phyloP scores from a whole-genome alignment of 2,888 invertebrate genomes.

The Rhaphigaster nebulosa region DNA sequence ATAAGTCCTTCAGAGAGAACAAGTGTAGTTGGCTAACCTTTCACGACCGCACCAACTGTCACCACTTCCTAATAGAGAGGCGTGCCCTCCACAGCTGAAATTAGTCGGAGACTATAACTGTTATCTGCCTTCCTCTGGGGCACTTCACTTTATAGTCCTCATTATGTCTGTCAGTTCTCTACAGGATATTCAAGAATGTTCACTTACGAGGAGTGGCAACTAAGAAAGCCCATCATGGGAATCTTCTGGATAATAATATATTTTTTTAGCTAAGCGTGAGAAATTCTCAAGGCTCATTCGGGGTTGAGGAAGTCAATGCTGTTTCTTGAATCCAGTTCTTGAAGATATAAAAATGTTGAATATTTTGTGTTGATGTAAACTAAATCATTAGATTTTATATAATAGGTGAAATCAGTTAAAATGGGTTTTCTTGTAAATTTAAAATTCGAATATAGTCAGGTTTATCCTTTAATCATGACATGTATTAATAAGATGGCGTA shows the following conservation, averaged over 20 bases:
- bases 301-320: not conserved
- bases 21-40: too few relatives aligned
- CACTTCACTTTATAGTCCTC: too few relatives aligned
- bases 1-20: not conserved
- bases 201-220: not conserved
- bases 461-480: too few relatives aligned
- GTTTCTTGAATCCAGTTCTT: not conserved
- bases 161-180: not conserved
- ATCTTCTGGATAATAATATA: not conserved
- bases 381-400: not conserved
- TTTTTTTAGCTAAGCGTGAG: not conserved
- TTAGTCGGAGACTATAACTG: not conserved
- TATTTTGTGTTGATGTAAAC: not conserved
- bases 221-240: not conserved
- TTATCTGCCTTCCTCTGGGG: too few relatives aligned
- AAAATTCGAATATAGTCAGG: too few relatives aligned
- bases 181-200: not conserved
- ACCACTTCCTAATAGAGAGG: not conserved
- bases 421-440: too few relatives aligned
- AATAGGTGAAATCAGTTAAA: too few relatives aligned
- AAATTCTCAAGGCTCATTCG: not conserved
- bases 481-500: too few relatives aligned
- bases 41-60: not conserved
- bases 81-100: not conserved
- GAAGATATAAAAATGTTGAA: not conserved